phyloP scores from a whole-genome alignment of 2,113 vertebrate genomes.

The Salvelinus fontinalis region DNA sequence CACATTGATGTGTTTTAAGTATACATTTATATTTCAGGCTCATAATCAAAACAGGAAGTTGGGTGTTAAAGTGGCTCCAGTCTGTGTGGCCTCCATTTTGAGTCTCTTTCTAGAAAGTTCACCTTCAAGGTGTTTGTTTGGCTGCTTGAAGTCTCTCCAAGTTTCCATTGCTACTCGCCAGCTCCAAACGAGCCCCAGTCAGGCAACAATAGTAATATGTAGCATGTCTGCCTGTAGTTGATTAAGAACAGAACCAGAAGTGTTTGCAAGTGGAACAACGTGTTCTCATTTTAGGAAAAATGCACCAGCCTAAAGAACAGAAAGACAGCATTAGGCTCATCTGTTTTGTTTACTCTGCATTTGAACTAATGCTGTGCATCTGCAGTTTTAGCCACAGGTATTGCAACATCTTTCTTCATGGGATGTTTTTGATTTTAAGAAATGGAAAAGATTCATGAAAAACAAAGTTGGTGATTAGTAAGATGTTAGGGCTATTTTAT shows the following conservation, averaged over 20 bases:
- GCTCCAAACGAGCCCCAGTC: conserved; percentile 36
- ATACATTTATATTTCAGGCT: background rate
- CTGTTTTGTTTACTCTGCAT: background rate
- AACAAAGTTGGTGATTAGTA: too few relatives aligned
- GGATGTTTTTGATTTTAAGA: background rate
- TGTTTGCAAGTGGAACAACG: conserved; percentile 7
- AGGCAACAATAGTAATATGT: conserved; percentile 13
- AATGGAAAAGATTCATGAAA: background rate
- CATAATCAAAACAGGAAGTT: background rate
- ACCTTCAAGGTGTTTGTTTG: background rate
- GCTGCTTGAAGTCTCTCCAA: background rate
- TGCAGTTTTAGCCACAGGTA: background rate
- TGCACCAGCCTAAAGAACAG: background rate
- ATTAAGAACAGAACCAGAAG: conserved; percentile 16
- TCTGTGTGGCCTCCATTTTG: background rate
- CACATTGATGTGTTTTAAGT: background rate
- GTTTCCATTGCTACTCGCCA: conserved; percentile 16
- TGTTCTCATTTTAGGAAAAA: background rate
- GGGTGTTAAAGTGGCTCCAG: background rate
- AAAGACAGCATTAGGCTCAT: background rate
- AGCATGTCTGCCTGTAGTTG: conserved; percentile 14
- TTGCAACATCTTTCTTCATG: background rate
- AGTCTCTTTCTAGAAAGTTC: background rate
- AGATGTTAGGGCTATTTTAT: too few relatives aligned
- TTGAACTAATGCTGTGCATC: background rate